Evolutionary conservation across 1,140 invertebrate genomes (phyloP), one percentile per base, ranked within the genome.

Genomic region (Luehdorfia chinensis): DNA sequence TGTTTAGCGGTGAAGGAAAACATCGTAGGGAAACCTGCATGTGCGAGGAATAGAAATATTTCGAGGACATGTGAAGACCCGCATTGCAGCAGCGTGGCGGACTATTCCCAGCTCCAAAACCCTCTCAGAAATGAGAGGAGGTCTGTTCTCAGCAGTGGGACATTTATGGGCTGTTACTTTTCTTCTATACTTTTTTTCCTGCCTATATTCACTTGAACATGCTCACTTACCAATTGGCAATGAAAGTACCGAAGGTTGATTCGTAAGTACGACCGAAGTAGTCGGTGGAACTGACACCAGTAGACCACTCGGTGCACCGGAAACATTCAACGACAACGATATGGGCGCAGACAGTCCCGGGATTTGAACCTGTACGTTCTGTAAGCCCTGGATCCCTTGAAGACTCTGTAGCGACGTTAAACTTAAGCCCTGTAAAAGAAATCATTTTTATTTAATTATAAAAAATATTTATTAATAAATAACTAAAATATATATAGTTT

Each of bases 281-380:
- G 78, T 85, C 0, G 81, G 75, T 8, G 81, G 86, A 7, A 88
- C 87, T 2, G 87, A 87, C 7, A 88, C 75, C 5, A 88, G 70
- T 18, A 87, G 67, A 2, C 88, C 85, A 52, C 87, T 75, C 36
- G 84, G 77, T 47, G 87, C 69, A 43, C 84, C 84, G 27, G 89
- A 91, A 48, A 92, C 91, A 63, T 93, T 93, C 36, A 95, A 76
- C 15, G 93, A 93, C 61, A 94, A 85, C 18, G 93, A 94, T 62
- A 95, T 94, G 6, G 93, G 93, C 57, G 94, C 93, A 7, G 92
- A 89, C 27, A 94, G 89, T 27, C 93, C 93, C 9, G 93, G 92
- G 60, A 95, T 92, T 66, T 94, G 94, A 21, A 95, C 92, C 86
- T 93, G 88, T 5, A 95, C 92, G 83, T 94, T 94, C 83, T 95